These are phyloP conservation scores for Melipona bicolor DNA, from an alignment of 2,888 invertebrate genomes.

Conservation along the genomic window DNA sequence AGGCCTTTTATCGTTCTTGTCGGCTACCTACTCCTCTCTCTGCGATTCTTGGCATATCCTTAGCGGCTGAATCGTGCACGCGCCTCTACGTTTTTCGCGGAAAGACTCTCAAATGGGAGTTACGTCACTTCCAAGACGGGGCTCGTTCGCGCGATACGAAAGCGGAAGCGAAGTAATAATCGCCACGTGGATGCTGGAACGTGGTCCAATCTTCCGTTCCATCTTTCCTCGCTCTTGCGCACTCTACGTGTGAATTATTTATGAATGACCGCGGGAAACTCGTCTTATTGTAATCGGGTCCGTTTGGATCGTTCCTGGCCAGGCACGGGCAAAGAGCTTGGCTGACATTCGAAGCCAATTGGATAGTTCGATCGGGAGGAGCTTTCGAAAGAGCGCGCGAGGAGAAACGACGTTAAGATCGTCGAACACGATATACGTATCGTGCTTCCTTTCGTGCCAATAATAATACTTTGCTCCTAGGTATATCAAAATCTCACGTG, in stretches of 20 bases:
- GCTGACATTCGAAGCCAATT: constrained; percentile 58
- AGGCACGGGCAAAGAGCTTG: background rate
- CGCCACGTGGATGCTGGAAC: constrained; percentile 38
- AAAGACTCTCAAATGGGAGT: constrained; percentile 1
- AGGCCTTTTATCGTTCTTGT: constrained; percentile 77
- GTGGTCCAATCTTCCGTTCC: constrained; percentile 3
- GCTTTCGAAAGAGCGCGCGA: constrained; percentile 55
- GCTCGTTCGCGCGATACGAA: constrained; percentile 27
- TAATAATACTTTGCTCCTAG: background rate
- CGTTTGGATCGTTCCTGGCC: no score
- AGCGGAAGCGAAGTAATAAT: constrained; percentile 58
- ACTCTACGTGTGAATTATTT: constrained; percentile 45
- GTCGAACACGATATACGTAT: background rate
- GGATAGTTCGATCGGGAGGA: constrained; percentile 48
- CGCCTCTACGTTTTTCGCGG: background rate
- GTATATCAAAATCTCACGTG: background rate
- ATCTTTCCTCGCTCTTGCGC: background rate
- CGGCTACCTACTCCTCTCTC: constrained; percentile 26
- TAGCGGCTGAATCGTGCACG: background rate
- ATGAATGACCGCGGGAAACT: constrained; percentile 24
- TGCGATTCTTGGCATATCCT: background rate
- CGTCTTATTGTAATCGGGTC: background rate
- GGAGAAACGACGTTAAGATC: background rate
- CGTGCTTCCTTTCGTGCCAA: no score
- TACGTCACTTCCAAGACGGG: constrained; percentile 29